These are phyloP conservation scores for Pseudachorutes palmiensis DNA, from an alignment of 1,140 invertebrate genomes.

Conservation along the genomic window DNA sequence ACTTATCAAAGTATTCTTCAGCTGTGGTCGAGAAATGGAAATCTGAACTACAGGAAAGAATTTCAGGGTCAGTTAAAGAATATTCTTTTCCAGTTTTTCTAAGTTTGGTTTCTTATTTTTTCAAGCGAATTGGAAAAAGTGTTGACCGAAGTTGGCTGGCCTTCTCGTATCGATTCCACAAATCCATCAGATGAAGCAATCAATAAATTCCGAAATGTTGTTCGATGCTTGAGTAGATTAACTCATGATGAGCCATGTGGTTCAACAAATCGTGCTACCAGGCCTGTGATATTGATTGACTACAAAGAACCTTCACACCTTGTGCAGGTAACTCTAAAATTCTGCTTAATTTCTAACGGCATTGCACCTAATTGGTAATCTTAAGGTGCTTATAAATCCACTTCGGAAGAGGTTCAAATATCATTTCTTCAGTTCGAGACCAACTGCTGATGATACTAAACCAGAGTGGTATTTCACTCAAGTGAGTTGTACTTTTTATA, in stretches of 20 bases:
- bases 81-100: neutral
- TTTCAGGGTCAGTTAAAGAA: neutral
- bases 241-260: slow-evolving; percentile 8
- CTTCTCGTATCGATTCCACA: slow-evolving; percentile 17
- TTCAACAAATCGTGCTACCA: neutral
- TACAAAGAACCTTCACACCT: slow-evolving; percentile 21
- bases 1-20: neutral
- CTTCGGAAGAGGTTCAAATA: slow-evolving; percentile 32
- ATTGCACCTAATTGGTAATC: neutral
- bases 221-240: slow-evolving; percentile 20
- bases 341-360: neutral
- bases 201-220: slow-evolving; percentile 29
- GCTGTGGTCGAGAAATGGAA: neutral
- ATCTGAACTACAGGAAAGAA: neutral
- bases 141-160: slow-evolving; percentile 33
- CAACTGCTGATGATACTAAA: slow-evolving; percentile 25
- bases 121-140: slow-evolving; percentile 27
- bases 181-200: slow-evolving; percentile 34
- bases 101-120: neutral
- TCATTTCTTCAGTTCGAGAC: slow-evolving; percentile 32
- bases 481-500: slow-evolving; percentile 8
- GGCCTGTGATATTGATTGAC: slow-evolving; percentile 8
- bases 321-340: slow-evolving; percentile 15
- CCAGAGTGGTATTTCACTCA: slow-evolving; percentile 39
- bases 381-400: slow-evolving; percentile 31